A percentile compares a stretch with the other conserved stretches of the same genome.
These are phyloP conservation scores for Perca schrenkii DNA, from an alignment of 2,113 vertebrate species.

Conservation along the genomic window DNA sequence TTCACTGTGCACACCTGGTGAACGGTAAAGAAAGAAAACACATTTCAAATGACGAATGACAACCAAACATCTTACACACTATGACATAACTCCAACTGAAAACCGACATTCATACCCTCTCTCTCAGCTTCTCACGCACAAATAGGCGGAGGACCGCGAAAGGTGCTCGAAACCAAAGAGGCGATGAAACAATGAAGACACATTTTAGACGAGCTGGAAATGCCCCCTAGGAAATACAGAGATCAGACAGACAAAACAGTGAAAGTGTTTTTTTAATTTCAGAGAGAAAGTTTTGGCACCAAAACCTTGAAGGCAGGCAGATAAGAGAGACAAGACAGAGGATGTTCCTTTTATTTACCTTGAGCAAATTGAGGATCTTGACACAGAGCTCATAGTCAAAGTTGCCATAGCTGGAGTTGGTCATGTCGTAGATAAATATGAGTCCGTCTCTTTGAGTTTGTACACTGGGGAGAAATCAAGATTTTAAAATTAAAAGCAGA, in stretches of 20 bases:
- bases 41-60: not conserved
- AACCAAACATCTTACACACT: not conserved
- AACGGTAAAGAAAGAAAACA: constrained; percentile 5
- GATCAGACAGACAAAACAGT: not conserved
- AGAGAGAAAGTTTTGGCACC: not conserved
- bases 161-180: constrained; percentile 87
- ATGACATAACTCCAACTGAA: not conserved
- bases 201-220: constrained; percentile 88
- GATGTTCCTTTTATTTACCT: constrained; percentile 70
- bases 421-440: constrained; percentile 90
- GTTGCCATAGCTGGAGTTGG: constrained; percentile 85
- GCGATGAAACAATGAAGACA: constrained; percentile 87
- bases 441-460: constrained; percentile 87
- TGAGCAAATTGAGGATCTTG: constrained; percentile 88
- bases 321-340: not conserved
- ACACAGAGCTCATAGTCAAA: constrained; percentile 89
- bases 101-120: constrained; percentile 75
- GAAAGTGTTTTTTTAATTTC: not conserved
- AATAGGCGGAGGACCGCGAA: constrained; percentile 86
- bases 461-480: constrained; percentile 63
- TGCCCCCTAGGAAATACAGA: constrained; percentile 77
- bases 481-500: constrained; percentile 31
- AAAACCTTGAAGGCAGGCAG: not conserved
- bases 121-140: constrained; percentile 86
- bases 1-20: constrained; percentile 87